Percentiles rank a stretch among this genome's conserved stretches.
These are phyloP conservation scores for Hippopotamus amphibius DNA, from an alignment of 2,113 vertebrate genomes.

Conservation along the genomic window DNA sequence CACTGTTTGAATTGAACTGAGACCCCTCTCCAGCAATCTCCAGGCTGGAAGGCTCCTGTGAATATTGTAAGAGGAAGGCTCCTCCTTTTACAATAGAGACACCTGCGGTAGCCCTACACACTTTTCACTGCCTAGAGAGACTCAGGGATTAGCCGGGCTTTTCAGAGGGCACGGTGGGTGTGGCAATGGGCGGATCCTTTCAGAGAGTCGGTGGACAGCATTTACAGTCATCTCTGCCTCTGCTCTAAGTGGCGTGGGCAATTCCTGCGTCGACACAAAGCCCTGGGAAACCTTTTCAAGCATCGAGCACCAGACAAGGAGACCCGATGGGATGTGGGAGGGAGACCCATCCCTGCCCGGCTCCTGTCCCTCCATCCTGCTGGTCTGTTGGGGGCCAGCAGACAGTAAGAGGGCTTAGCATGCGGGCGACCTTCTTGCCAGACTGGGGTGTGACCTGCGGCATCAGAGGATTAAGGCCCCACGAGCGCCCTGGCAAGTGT, in stretches of 20 bases:
- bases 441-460: conserved; percentile 5
- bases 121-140: neutral
- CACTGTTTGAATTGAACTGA: neutral
- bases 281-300: neutral
- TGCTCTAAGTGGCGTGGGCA: accelerated
- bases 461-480: conserved; percentile 46
- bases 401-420: neutral
- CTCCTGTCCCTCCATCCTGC: neutral
- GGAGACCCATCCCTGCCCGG: neutral
- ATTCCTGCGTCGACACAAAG: neutral
- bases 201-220: accelerated
- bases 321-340: neutral
- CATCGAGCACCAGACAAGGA: too few relatives aligned
- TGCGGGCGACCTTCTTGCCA: neutral
- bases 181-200: accelerated
- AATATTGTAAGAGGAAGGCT: too few relatives aligned
- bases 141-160: accelerated
- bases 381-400: neutral
- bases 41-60: neutral
- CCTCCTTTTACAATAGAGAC: too few relatives aligned
- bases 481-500: neutral
- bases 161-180: accelerated
- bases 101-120: accelerated
- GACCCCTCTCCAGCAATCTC: neutral
- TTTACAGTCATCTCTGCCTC: neutral